Conservation (phyloP, 2,888 invertebrate genomes). For the Arenicola marina region DNA sequence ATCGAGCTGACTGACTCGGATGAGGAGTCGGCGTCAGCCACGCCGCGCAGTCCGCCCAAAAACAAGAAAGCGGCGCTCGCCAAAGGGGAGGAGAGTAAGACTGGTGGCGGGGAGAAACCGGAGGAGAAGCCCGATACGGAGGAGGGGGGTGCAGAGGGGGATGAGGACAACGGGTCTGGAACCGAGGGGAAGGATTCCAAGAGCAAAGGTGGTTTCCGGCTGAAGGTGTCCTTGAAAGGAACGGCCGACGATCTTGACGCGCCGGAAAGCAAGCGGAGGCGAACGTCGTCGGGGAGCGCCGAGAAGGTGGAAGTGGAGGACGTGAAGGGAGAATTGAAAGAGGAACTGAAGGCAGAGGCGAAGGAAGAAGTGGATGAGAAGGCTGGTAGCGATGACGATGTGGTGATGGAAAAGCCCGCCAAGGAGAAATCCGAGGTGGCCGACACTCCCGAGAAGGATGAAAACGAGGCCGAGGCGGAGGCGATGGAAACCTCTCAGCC, state of each 20-base stretch:
- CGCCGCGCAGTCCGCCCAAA: not conserved
- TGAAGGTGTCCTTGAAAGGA: slow-evolving; percentile 1
- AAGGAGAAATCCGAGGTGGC: not conserved
- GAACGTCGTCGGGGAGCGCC: no score
- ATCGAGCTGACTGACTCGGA: not conserved
- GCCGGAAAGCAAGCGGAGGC: not conserved
- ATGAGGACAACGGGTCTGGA: slow-evolving; percentile 20
- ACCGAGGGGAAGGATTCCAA: slow-evolving; percentile 2
- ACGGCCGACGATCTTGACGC: no score
- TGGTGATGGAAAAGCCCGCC: not conserved
- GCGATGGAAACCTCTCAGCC: not conserved
- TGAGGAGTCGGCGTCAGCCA: not conserved
- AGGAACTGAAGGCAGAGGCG: slow-evolving; percentile 6
- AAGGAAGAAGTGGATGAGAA: slow-evolving; percentile 6
- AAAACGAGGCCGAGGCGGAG: not conserved
- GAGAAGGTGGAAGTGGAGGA: slow-evolving; percentile 5
- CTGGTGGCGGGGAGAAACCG: not conserved
- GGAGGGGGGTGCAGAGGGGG: slow-evolving; percentile 14
- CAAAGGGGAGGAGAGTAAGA: not conserved
- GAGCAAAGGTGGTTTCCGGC: not conserved
- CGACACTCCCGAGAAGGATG: not conserved
- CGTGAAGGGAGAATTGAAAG: slow-evolving; percentile 3
- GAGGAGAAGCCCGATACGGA: slow-evolving; percentile 2
- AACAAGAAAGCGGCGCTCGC: no score
- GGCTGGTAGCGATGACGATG: not conserved